These are phyloP conservation scores for Arrhopalites spinosus DNA, from an alignment of 2,888 invertebrate species.

Conservation along the genomic window DNA sequence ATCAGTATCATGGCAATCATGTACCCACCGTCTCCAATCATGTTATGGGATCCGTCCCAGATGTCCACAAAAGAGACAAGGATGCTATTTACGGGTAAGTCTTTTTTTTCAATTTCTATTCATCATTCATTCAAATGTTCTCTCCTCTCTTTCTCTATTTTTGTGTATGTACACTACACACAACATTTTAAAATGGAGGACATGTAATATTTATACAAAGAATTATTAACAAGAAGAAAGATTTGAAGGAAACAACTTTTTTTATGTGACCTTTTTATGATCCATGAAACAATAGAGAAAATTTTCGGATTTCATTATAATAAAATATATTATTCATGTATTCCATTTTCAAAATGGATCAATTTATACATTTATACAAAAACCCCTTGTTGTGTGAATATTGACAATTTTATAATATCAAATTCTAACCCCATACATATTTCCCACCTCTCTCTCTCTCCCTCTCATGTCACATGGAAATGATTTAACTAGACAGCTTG, in stretches of 20 bases:
- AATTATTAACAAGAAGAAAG: too few species aligned
- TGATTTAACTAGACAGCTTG: constrained; percentile 33
- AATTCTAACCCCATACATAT: not conserved
- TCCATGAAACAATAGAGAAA: too few species aligned
- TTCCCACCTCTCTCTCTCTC: constrained; percentile 7
- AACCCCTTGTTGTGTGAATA: not conserved
- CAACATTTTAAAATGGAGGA: too few species aligned
- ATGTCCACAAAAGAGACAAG: constrained; percentile 96
- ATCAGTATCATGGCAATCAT: constrained; percentile 76
- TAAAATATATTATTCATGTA: too few species aligned
- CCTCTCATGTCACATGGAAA: constrained; percentile 13
- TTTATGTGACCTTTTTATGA: too few species aligned
- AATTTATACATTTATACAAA: too few species aligned
- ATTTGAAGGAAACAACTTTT: too few species aligned
- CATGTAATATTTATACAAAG: too few species aligned
- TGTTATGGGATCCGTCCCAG: constrained; percentile 70
- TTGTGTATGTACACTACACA: too few species aligned
- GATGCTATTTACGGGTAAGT: constrained; percentile 99
- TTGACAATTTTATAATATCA: not conserved
- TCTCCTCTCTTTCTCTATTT: not conserved
- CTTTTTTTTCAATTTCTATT: constrained; percentile 24
- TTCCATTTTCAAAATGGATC: too few species aligned
- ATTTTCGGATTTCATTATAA: too few species aligned
- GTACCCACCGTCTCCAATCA: constrained; percentile 67
- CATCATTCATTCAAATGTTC: not conserved